Evolutionary conservation across 2,888 invertebrate species (phyloP).

Genomic region (Drosophila nr. perissopoda): DNA sequence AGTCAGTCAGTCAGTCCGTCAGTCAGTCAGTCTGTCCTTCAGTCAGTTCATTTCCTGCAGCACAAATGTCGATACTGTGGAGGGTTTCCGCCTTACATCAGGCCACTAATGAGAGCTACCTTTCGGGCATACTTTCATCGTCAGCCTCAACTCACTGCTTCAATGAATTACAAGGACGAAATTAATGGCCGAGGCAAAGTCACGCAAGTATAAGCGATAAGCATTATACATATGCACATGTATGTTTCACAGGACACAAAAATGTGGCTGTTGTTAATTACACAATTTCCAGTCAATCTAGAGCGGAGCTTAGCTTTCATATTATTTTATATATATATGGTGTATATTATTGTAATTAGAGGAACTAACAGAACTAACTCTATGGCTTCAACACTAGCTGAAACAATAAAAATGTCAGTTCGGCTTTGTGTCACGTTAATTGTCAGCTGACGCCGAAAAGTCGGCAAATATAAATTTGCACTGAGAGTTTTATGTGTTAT

Average conservation of each 20-base stretch:
- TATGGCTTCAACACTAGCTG: neutral
- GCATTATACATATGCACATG: conserved; percentile 8
- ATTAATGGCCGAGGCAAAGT: conserved; percentile 39
- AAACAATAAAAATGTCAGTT: conserved; percentile 10
- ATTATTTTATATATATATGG: neutral
- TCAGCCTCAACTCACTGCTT: neutral
- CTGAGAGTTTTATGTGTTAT: neutral
- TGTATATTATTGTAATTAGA: neutral
- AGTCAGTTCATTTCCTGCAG: conserved; percentile 38
- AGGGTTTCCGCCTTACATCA: conserved; percentile 43
- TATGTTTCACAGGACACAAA: neutral
- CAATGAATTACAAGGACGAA: conserved; percentile 45
- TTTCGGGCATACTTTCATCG: conserved; percentile 4
- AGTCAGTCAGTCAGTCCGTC: neutral
- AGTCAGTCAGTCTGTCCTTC: neutral
- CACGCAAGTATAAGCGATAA: conserved; percentile 37
- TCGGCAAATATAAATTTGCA: neutral
- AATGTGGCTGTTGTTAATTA: conserved; percentile 4
- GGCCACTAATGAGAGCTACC: conserved; percentile 42
- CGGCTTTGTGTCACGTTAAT: conserved; percentile 3
- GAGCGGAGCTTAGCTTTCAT: conserved; percentile 1
- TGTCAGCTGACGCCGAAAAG: conserved; percentile 5
- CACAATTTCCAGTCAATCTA: conserved; percentile 6
- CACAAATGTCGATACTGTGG: conserved; percentile 33
- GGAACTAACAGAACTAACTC: neutral